These are phyloP conservation scores for Antennarius striatus DNA, from an alignment of 2,113 vertebrate genomes.

Conservation along the genomic window DNA sequence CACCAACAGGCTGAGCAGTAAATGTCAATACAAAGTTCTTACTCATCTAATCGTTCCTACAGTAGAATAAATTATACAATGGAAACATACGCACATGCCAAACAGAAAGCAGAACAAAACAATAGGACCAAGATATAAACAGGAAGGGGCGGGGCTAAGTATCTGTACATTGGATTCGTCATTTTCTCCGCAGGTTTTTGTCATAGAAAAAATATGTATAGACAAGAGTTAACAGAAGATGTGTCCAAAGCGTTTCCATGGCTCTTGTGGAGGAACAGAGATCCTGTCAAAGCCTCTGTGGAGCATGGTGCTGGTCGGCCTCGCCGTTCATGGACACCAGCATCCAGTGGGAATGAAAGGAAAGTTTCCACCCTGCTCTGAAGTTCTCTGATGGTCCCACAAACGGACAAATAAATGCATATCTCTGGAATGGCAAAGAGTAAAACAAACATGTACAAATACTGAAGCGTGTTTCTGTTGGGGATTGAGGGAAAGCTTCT, in stretches of 20 bases:
- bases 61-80: conserved; percentile 97
- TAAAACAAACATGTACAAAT: conserved; percentile 1
- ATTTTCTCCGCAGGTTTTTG: conserved; percentile 39
- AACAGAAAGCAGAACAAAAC: conserved; percentile 65
- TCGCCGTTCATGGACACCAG: conserved; percentile 6
- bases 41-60: conserved; percentile 93
- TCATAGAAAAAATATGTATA: conserved; percentile 64
- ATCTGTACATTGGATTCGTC: conserved; percentile 71
- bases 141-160: conserved; percentile 2
- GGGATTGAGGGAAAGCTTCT: not conserved
- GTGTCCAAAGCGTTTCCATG: not conserved
- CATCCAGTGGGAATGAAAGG: conserved; percentile 15
- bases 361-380: not conserved
- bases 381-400: not conserved
- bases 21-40: conserved; percentile 90
- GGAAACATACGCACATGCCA: conserved; percentile 86
- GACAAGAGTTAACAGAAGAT: conserved; percentile 40
- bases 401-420: not conserved
- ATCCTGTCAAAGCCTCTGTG: conserved; percentile 17
- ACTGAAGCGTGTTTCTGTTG: not conserved
- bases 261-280: conserved; percentile 9
- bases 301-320: not conserved
- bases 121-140: conserved; percentile 43
- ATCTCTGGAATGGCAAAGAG: conserved; percentile 12
- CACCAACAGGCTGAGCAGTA: conserved; percentile 92